Conservation (phyloP, 2,113 vertebrate genomes). For the Rhagologus leucostigma region DNA sequence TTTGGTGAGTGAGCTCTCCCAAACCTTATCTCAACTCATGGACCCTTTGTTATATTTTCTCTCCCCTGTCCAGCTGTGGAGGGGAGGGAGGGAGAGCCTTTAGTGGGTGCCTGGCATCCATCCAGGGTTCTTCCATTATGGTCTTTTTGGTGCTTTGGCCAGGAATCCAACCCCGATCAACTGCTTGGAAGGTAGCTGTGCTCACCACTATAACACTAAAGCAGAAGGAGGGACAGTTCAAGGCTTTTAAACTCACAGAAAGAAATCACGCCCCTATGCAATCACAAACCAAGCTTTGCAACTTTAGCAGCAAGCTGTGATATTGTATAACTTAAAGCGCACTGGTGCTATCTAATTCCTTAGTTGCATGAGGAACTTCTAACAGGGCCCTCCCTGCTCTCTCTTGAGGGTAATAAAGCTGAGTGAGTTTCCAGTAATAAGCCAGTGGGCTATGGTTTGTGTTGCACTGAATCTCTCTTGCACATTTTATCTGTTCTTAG, state of each 20-base stretch:
- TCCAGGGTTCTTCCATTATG: accelerated
- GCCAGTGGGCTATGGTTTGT: not conserved
- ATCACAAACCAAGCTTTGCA: not conserved
- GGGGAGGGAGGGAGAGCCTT: not conserved
- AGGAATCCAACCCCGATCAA: not conserved
- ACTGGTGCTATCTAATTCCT: not conserved
- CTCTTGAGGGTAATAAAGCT: not conserved
- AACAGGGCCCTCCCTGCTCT: not conserved
- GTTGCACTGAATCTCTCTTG: not conserved
- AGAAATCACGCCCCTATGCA: accelerated
- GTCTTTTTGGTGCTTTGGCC: not conserved
- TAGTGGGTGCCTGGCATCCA: not conserved
- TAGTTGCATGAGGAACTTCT: not conserved
- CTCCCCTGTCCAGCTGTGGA: too few relatives aligned
- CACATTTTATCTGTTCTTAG: not conserved
- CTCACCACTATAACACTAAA: not conserved
- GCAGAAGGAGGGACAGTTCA: not conserved
- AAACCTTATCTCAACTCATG: too few relatives aligned
- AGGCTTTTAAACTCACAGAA: not conserved
- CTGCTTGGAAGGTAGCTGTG: not conserved
- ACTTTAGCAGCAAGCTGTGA: not conserved
- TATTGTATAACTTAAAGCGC: not conserved
- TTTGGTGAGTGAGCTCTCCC: too few relatives aligned
- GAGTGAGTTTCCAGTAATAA: not conserved
- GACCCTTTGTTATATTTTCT: too few relatives aligned